Conservation (phyloP, 2,888 invertebrate species). For the Hypselothyrea guttata region DNA sequence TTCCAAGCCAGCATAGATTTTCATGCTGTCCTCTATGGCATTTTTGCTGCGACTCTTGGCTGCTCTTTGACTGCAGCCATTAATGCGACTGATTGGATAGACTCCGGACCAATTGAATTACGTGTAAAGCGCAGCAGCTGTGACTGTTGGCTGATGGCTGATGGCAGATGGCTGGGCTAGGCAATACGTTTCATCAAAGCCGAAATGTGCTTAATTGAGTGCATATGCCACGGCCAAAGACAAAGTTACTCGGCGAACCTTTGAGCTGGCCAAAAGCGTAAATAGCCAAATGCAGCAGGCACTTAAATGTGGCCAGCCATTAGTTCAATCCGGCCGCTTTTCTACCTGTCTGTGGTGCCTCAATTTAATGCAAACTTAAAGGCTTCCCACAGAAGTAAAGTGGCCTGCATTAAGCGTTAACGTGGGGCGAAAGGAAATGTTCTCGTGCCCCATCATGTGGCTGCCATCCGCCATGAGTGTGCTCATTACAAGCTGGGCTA, state of each 20-base stretch:
- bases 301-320: conserved; percentile 53
- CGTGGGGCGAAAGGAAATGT: conserved; percentile 45
- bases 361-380: conserved; percentile 34
- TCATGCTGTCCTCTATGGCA: too few species aligned
- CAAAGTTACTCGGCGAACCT: conserved; percentile 26
- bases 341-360: conserved; percentile 22
- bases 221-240: conserved; percentile 20
- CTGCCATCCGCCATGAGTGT: conserved; percentile 35
- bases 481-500: conserved; percentile 65
- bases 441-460: conserved; percentile 50
- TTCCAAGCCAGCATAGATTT: too few species aligned
- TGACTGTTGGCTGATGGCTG: too few species aligned
- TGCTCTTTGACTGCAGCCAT: background rate
- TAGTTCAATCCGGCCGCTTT: conserved; percentile 53
- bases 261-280: background rate
- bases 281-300: too few species aligned
- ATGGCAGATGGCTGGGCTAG: too few species aligned
- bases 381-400: conserved; percentile 5
- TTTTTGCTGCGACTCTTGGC: too few species aligned
- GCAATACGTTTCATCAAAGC: too few species aligned
- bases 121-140: background rate
- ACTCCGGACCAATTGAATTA: background rate
- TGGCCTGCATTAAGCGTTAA: conserved; percentile 31
- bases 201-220: conserved; percentile 66
- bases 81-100: background rate